phyloP scores from a whole-genome alignment of 2,113 vertebrate genomes.

The Pundamilia nyererei region DNA sequence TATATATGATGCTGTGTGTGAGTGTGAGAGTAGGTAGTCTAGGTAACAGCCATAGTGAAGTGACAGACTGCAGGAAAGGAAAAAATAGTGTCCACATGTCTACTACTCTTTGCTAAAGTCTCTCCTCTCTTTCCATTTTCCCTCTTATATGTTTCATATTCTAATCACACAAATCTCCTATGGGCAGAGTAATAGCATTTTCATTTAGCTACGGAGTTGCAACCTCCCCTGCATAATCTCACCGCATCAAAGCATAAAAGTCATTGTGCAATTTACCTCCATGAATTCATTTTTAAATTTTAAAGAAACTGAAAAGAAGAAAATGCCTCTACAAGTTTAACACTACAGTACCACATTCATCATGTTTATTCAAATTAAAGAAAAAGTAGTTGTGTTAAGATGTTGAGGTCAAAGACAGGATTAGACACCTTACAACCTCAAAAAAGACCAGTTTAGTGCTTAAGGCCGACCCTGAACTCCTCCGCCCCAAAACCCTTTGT shows the following conservation, averaged over 20 bases:
- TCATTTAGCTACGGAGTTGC: neutral
- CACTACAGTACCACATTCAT: neutral
- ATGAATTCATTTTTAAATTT: neutral
- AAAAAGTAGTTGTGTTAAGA: neutral
- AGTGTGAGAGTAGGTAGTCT: neutral
- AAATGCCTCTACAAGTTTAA: neutral
- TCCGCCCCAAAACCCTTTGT: conserved; percentile 51
- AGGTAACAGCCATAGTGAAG: neutral
- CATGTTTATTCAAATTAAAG: neutral
- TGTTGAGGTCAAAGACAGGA: neutral
- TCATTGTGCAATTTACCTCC: neutral
- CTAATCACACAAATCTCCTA: neutral
- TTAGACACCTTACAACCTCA: neutral
- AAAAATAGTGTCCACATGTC: neutral
- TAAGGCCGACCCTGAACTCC: neutral
- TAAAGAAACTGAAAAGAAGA: neutral
- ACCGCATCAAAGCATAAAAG: neutral
- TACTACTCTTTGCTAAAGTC: neutral
- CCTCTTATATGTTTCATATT: neutral
- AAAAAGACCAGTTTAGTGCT: neutral
- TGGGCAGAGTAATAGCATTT: neutral
- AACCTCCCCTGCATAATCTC: neutral
- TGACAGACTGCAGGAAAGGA: neutral
- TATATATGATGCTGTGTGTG: neutral
- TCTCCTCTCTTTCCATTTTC: neutral